Evolutionary conservation across 2,113 vertebrate species (phyloP).

Genomic region (Cheirogaleus medius): DNA sequence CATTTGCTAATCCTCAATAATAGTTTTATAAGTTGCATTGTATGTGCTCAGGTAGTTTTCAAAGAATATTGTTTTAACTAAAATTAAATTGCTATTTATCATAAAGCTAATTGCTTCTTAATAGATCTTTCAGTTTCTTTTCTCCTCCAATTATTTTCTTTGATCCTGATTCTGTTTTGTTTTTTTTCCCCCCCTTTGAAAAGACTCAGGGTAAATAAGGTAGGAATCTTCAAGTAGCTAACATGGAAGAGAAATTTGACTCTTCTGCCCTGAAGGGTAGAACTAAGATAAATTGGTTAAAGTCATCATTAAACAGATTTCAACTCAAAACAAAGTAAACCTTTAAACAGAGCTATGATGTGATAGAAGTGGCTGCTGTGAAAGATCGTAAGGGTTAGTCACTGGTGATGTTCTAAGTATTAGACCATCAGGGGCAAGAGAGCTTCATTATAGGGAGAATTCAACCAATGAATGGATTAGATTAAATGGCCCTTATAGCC

Average conservation of each 20-base stretch:
- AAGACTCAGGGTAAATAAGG: not conserved
- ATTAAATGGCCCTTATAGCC: not conserved
- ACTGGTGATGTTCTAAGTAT: not conserved
- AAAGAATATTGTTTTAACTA: constrained; percentile 30
- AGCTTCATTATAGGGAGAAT: not conserved
- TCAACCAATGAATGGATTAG: not conserved
- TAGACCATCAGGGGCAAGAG: not conserved
- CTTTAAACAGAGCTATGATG: not conserved
- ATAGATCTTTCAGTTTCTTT: not conserved
- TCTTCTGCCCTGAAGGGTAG: not conserved
- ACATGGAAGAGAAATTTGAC: not conserved
- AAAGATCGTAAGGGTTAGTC: not conserved
- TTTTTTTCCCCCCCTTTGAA: not conserved
- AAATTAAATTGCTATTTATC: not conserved
- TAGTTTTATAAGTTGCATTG: not conserved
- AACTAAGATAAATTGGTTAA: not conserved
- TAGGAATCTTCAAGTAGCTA: not conserved
- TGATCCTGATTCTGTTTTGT: not conserved
- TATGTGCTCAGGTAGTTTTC: not conserved
- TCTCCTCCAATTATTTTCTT: not conserved
- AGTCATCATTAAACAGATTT: not conserved
- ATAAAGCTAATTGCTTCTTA: not conserved
- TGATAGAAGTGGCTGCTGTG: not conserved
- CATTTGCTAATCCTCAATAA: not conserved
- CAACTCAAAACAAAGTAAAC: constrained; percentile 8